phyloP scores from a whole-genome alignment of 2,113 vertebrate genomes.

The Pituophis catenifer region DNA sequence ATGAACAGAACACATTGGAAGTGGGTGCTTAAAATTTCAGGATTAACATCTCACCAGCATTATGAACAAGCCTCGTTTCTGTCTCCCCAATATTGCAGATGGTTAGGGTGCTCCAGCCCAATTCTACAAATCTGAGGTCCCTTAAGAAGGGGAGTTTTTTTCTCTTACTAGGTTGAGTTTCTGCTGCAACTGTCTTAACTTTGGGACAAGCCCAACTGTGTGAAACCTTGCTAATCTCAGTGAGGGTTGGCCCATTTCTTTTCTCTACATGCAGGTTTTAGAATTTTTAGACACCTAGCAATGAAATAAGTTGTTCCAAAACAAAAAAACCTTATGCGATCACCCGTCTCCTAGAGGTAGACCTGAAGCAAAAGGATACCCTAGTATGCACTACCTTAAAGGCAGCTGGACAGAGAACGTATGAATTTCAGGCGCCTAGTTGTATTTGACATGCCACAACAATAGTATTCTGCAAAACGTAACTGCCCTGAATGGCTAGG shows the following conservation, averaged over 20 bases:
- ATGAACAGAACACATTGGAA: background rate
- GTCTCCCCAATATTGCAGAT: background rate
- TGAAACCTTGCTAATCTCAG: background rate
- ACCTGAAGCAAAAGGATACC: background rate
- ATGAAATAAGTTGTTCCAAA: background rate
- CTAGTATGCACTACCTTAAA: background rate
- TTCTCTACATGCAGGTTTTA: background rate
- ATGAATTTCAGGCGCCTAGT: background rate
- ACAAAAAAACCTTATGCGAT: background rate
- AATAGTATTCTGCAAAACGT: background rate
- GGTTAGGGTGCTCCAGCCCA: background rate
- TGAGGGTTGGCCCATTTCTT: background rate
- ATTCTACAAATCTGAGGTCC: background rate
- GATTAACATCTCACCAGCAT: background rate
- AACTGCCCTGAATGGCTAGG: background rate
- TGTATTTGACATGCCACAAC: background rate
- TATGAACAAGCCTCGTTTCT: background rate
- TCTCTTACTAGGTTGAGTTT: background rate
- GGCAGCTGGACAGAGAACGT: background rate
- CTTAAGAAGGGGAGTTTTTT: background rate
- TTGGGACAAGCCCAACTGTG: background rate
- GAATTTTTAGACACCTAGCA: background rate
- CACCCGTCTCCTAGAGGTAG: background rate
- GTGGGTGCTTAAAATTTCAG: background rate
- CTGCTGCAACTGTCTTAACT: background rate